phyloP scores from a whole-genome alignment of 2,113 vertebrate genomes.

The Myxocyprinus asiaticus region DNA sequence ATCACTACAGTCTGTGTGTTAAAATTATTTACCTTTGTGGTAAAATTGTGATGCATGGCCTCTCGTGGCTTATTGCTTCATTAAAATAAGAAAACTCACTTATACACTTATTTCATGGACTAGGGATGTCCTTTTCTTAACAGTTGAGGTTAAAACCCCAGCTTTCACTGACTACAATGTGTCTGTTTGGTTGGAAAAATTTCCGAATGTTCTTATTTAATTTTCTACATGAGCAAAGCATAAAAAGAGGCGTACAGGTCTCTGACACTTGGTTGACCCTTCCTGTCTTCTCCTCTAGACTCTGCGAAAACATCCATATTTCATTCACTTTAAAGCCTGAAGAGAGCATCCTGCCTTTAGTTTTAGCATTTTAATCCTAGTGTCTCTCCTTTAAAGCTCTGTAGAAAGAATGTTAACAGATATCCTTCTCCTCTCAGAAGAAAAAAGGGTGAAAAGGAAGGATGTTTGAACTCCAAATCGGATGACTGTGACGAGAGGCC shows the following conservation, averaged over 20 bases:
- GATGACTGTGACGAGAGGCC: constrained; percentile 43
- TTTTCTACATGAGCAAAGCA: constrained; percentile 7
- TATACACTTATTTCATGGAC: too few species aligned
- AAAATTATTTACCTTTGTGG: too few species aligned
- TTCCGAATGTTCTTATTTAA: not conserved
- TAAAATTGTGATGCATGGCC: too few species aligned
- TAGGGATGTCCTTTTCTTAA: too few species aligned
- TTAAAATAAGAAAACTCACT: too few species aligned
- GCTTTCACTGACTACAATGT: too few species aligned
- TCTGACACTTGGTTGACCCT: constrained; percentile 40
- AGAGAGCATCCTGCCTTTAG: constrained; percentile 68
- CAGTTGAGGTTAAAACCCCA: too few species aligned
- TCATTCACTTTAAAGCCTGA: constrained; percentile 69
- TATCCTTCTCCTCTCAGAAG: constrained; percentile 39
- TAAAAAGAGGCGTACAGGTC: not conserved
- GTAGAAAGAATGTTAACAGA: constrained; percentile 46
- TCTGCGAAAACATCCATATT: constrained; percentile 70
- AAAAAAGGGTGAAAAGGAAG: constrained; percentile 14
- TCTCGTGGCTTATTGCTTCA: too few species aligned
- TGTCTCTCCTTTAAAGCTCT: constrained; percentile 41
- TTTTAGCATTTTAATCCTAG: constrained; percentile 77
- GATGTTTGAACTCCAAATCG: constrained; percentile 48
- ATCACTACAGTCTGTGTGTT: too few species aligned
- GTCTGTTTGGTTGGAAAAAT: too few species aligned
- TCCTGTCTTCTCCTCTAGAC: constrained; percentile 54